phyloP scores from a whole-genome alignment of 2,797 vertebrate genomes.

The Hypotaenidia okinawae region DNA sequence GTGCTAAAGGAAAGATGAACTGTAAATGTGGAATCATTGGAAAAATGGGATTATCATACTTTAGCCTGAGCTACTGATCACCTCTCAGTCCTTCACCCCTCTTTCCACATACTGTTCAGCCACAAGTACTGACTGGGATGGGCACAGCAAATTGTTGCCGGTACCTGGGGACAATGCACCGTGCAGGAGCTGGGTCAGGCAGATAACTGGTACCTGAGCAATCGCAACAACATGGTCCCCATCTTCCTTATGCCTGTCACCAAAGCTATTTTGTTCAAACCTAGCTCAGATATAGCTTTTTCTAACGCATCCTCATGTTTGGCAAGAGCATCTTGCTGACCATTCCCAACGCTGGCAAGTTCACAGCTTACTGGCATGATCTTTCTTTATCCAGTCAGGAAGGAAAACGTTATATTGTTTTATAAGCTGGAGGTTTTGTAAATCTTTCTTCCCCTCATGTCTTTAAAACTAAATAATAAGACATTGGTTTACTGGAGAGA shows the following conservation, averaged over 20 bases:
- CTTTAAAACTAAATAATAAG: background rate
- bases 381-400: background rate
- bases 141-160: background rate
- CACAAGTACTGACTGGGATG: background rate
- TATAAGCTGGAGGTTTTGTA: background rate
- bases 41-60: background rate
- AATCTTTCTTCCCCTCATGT: background rate
- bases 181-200: background rate
- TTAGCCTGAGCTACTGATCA: background rate
- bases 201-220: background rate
- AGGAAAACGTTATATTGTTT: background rate
- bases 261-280: background rate
- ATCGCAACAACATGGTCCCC: fast-evolving
- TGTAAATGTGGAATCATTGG: background rate
- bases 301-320: background rate
- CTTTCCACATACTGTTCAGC: background rate
- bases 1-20: background rate
- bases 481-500: background rate
- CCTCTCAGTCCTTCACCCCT: background rate
- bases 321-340: background rate
- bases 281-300: background rate
- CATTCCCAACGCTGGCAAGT: background rate
- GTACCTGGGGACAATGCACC: background rate
- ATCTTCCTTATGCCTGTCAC: background rate
- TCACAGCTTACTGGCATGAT: background rate